phyloP scores from a whole-genome alignment of 1,140 invertebrate genomes.

The Hylyphantes graminicola region DNA sequence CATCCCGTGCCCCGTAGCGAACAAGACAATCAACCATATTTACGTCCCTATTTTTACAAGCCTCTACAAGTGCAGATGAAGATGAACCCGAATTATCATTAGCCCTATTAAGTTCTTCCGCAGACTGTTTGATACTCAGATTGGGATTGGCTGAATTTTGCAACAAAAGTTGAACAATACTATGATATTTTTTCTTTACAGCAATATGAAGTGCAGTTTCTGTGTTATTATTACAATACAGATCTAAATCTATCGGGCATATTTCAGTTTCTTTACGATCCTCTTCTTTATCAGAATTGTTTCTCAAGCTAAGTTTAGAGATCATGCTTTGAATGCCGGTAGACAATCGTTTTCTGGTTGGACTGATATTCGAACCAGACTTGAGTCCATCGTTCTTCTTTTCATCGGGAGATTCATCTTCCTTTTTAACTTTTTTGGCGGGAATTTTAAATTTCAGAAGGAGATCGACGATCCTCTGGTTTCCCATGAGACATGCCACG shows the following conservation, averaged over 20 bases:
- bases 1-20: slow-evolving; percentile 86
- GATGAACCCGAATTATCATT: slow-evolving; percentile 63
- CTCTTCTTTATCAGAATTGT: slow-evolving; percentile 59
- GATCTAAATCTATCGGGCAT: slow-evolving; percentile 79
- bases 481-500: slow-evolving; percentile 85
- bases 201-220: slow-evolving; percentile 84
- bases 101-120: slow-evolving; percentile 46
- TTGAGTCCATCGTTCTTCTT: slow-evolving; percentile 33
- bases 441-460: slow-evolving; percentile 81
- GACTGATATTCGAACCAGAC: slow-evolving; percentile 39
- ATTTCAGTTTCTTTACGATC: slow-evolving; percentile 68
- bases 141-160: slow-evolving; percentile 75
- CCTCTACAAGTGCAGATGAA: slow-evolving; percentile 78
- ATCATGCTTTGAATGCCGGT: slow-evolving; percentile 88
- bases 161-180: slow-evolving; percentile 80
- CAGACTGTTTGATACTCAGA: slow-evolving; percentile 59
- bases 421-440: slow-evolving; percentile 66
- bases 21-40: slow-evolving; percentile 81
- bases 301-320: slow-evolving; percentile 78
- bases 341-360: slow-evolving; percentile 75
- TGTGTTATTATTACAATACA: slow-evolving; percentile 78
- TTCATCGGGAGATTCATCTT: slow-evolving; percentile 26
- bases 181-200: slow-evolving; percentile 80
- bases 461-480: slow-evolving; percentile 81
- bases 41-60: slow-evolving; percentile 76